These are phyloP conservation scores for Eurois occulta DNA, from an alignment of 2,888 invertebrate species.

Conservation along the genomic window DNA sequence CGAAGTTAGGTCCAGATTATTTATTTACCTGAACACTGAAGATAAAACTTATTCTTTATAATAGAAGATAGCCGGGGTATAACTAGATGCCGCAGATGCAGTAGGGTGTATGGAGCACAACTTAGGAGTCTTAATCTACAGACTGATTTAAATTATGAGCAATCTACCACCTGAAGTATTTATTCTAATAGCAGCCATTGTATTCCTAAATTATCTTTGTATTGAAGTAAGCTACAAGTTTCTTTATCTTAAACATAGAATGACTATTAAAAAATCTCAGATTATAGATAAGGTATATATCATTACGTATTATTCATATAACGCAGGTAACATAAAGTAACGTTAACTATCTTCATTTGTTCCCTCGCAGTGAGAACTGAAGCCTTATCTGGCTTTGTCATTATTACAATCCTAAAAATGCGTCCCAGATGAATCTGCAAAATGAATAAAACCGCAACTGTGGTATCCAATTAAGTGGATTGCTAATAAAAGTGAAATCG, in stretches of 20 bases:
- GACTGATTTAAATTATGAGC: not conserved
- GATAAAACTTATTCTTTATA: not conserved
- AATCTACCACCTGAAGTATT: not conserved
- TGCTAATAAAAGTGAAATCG: constrained; percentile 91
- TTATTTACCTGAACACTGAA: constrained; percentile 14
- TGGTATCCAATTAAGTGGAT: constrained; percentile 90
- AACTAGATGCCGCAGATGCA: not conserved
- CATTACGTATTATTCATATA: constrained; percentile 35
- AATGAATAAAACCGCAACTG: constrained; percentile 88
- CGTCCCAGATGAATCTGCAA: constrained; percentile 86
- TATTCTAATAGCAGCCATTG: not conserved
- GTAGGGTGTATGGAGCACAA: not conserved
- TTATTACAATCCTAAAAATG: constrained; percentile 73
- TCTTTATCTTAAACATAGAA: constrained; percentile 1
- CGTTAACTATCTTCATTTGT: constrained; percentile 32
- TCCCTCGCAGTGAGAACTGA: constrained; percentile 44
- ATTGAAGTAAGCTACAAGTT: not conserved
- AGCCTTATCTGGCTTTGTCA: constrained; percentile 61
- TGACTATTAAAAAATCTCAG: constrained; percentile 16
- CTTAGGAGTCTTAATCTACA: not conserved
- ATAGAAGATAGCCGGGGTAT: not conserved
- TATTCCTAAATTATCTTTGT: not conserved
- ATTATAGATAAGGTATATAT: constrained; percentile 27
- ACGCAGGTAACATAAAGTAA: constrained; percentile 30
- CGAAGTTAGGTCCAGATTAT: constrained; percentile 22